phyloP scores from a whole-genome alignment of 2,888 invertebrate genomes.

The Lepidochrysops patricia region DNA sequence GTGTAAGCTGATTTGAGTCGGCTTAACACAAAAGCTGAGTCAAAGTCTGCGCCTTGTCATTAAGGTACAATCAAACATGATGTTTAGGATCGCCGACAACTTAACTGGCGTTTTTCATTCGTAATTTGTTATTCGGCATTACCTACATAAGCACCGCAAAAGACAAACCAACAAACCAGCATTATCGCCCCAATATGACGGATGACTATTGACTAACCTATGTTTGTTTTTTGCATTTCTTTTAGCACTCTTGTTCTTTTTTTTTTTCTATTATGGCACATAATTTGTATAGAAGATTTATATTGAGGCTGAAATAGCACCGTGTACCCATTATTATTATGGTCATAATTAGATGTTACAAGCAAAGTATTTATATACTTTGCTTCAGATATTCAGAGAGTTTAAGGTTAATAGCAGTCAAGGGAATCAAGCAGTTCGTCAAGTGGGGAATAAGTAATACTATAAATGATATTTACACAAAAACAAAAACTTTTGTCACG shows the following conservation, averaged over 20 bases:
- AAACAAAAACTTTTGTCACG: too few relatives aligned
- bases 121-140: slow-evolving; percentile 72
- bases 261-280: background rate
- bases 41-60: slow-evolving; percentile 69
- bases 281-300: background rate
- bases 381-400: too few relatives aligned
- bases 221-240: slow-evolving; percentile 11
- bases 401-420: too few relatives aligned
- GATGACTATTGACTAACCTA: slow-evolving; percentile 9
- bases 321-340: background rate
- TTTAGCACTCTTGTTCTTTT: background rate
- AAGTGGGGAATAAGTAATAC: too few relatives aligned
- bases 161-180: slow-evolving; percentile 73
- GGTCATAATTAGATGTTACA: too few relatives aligned
- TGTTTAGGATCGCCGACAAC: slow-evolving; percentile 73
- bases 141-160: slow-evolving; percentile 48
- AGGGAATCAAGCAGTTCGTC: too few relatives aligned
- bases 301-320: background rate
- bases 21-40: slow-evolving; percentile 65
- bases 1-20: slow-evolving; percentile 53
- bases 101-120: slow-evolving; percentile 69
- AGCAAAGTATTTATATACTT: too few relatives aligned
- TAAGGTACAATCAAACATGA: slow-evolving; percentile 71
- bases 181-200: slow-evolving; percentile 40
- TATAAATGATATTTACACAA: too few relatives aligned